A percentile compares a stretch with the other conserved stretches of the same genome.
phyloP scores from a whole-genome alignment of 2,113 vertebrate species.

The Alectura lathami region DNA sequence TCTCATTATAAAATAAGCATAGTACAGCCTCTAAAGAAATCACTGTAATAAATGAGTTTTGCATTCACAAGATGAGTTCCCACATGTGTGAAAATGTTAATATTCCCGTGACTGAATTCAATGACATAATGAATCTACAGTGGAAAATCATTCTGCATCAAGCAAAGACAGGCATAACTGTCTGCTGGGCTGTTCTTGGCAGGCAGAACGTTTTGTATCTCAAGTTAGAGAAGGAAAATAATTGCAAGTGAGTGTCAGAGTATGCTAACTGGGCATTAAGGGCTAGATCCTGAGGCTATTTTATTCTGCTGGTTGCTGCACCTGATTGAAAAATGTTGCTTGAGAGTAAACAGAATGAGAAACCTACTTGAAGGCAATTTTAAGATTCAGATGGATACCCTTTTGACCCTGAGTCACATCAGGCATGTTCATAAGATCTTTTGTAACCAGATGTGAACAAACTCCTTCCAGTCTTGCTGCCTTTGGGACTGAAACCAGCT shows the following conservation, averaged over 20 bases:
- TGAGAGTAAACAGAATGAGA: constrained; percentile 47
- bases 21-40: constrained; percentile 39
- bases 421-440: neutral
- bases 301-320: constrained; percentile 20
- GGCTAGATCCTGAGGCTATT: neutral
- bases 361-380: neutral
- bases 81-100: constrained; percentile 66
- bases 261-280: neutral
- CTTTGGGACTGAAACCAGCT: constrained; percentile 24
- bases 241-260: neutral
- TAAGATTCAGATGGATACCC: neutral
- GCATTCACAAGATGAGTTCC: constrained; percentile 48
- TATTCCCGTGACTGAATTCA: constrained; percentile 65
- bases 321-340: constrained; percentile 17
- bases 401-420: constrained; percentile 32
- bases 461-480: neutral
- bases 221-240: constrained; percentile 15
- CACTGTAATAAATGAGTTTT: constrained; percentile 62
- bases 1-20: neutral
- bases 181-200: constrained; percentile 41
- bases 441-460: constrained; percentile 9
- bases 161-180: constrained; percentile 63
- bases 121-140: constrained; percentile 63
- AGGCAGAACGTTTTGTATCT: constrained; percentile 5
- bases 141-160: constrained; percentile 67